Evolutionary conservation across 2,797 vertebrate species (phyloP).

Genomic region (Menidia menidia): DNA sequence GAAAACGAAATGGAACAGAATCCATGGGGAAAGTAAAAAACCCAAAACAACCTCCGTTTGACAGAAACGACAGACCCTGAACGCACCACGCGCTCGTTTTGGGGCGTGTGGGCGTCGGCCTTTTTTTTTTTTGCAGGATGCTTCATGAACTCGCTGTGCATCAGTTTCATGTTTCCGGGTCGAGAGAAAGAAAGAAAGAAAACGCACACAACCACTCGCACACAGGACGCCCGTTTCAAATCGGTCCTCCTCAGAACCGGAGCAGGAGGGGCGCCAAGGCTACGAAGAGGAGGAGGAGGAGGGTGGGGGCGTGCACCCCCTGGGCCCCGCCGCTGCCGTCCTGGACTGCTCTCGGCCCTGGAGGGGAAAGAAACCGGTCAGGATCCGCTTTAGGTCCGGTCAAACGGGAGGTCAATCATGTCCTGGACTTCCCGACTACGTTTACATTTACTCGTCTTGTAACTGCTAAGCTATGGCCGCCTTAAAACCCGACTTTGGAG

Average conservation of each 20-base stretch:
- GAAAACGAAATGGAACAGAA: constrained; percentile 49
- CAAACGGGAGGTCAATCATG: too few relatives aligned
- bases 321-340: constrained; percentile 88
- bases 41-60: not conserved
- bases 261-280: constrained; percentile 88
- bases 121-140: constrained; percentile 66
- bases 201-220: not conserved
- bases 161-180: constrained; percentile 81
- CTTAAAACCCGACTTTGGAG: too few relatives aligned
- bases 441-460: too few relatives aligned
- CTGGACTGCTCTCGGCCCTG: constrained; percentile 94
- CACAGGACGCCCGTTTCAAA: constrained; percentile 51
- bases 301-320: constrained; percentile 84
- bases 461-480: too few relatives aligned
- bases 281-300: constrained; percentile 89
- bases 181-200: constrained; percentile 23
- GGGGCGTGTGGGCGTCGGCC: constrained; percentile 7
- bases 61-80: constrained; percentile 19
- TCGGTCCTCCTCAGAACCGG: constrained; percentile 90
- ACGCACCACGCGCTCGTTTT: constrained; percentile 51
- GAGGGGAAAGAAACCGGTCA: constrained; percentile 21
- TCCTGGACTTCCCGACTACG: too few relatives aligned
- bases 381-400: not conserved
- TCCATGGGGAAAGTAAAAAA: constrained; percentile 50
- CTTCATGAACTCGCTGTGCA: constrained; percentile 76